Evolutionary conservation across 1,140 invertebrate species (phyloP), one percentile per base, ranked within the genome.

Genomic region (Drosophila takahashii): DNA sequence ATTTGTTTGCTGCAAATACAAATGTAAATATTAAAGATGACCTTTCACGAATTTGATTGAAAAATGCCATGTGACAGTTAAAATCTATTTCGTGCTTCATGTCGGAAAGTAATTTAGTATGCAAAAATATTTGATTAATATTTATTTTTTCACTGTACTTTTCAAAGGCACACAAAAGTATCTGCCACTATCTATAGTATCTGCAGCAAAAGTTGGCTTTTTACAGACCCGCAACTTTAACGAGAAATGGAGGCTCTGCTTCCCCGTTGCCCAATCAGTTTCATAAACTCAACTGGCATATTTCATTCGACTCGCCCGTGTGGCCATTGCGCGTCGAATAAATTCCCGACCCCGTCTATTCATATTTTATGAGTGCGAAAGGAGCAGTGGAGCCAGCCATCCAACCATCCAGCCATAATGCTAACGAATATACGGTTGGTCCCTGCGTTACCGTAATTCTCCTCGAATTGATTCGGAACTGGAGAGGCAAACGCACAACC

Each of bases 211-310:
- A 65, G 34, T 66, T 48, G 36, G 34, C 16, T 39, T 65, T 65
- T 37, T 32, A 45, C 27, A 48, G 45, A 18, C 16, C 27, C 45
- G 18, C 59, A 75, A 75, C 58, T 66, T 48, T 69, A 70, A 70
- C 41, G 51, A 45, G 32, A 7, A 65, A 5, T 22, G 8, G 16
- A n/a, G n/a, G 11, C 51, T n/a, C 53, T 22, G 22, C 53, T 10
- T 44, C 9, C 15, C 41, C 58, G 36, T 54, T 45, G 79, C 22
- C 79, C 79, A 81, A 78, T 81, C 79, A 81, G 58, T 34, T 67
- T 60, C 79, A 81, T 60, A 81, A 81, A 64, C 74, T 58, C 48
- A 83, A 75, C 51, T 66, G 50, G 75, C 69, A 81, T 83, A 83
- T 81, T 74, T 83, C 67, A 81, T 77, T 59, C 45, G 29, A 5